phyloP scores from a whole-genome alignment of 2,888 invertebrate species.

The Cantharis rustica region DNA sequence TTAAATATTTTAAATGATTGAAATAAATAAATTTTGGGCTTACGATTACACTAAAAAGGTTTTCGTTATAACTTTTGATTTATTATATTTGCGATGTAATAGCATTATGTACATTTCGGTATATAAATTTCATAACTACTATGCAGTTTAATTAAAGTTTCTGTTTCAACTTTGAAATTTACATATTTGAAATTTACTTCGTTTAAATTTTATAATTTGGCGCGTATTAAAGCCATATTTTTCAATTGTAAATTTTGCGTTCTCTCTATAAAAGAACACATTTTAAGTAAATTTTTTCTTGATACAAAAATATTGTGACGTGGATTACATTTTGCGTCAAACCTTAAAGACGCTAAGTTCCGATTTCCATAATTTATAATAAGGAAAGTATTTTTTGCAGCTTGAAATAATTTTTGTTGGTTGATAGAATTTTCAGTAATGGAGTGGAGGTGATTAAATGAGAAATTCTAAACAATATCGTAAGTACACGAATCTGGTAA shows the following conservation, averaged over 20 bases:
- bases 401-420: neutral
- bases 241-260: neutral
- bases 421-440: neutral
- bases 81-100: neutral
- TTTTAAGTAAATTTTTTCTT: neutral
- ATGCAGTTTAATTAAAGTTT: neutral
- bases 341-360: neutral
- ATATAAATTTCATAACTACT: neutral
- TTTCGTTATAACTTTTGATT: neutral
- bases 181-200: neutral
- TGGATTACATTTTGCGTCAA: neutral
- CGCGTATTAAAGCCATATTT: neutral
- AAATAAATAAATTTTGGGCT: neutral
- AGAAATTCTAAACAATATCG: neutral
- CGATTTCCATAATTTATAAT: neutral
- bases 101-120: neutral
- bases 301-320: neutral
- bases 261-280: neutral
- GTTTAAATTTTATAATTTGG: neutral
- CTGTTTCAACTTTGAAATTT: neutral
- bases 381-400: neutral
- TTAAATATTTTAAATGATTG: neutral
- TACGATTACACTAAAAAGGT: neutral
- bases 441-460: neutral
- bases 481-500: neutral